Evolutionary conservation across 2,888 invertebrate genomes (phyloP), one percentile per base, ranked within the genome.

Genomic region (Endotricha flammealis): DNA sequence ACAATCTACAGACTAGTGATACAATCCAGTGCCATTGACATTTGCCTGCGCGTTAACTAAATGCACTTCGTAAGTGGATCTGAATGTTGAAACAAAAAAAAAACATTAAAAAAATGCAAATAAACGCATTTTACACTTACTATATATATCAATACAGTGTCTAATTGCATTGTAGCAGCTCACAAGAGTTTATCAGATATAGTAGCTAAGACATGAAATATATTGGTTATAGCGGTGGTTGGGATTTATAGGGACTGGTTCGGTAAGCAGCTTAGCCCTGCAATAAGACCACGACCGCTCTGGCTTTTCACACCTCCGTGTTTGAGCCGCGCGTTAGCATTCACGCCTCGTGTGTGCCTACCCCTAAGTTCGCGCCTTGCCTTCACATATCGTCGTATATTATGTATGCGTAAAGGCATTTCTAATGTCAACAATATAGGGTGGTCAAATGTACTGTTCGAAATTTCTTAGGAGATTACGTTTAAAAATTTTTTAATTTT

Each of bases 271-370:
- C 82, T 82, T 78, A 82, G 64, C 61, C 51, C 60, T 58, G 65
- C 74, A 82, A 79, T 74, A 78, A 75, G 72, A 73, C 66, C 66
- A 65, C 67, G 62, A 60, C 56, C 53, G 57, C 51, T 23, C 56
- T 58, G 58, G 73, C 82, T 85, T 86, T 86, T 86, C 85, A 86
- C 86, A 86, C 86, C 82, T 86, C 68, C 60, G 63, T 85, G 76
- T 86, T 86, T 85, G 83, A 62, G 55, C 55, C 57, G 56, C 55
- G 63, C 53, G 73, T 85, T 86, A 85, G 75, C 72, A 62, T 83
- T 80, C 73, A 85, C 86, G 78, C 85, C 82, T 81, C 59, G 57
- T 71, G 76, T 82, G 66, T 80, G 57, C 61, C 70, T 68, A 80
- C 83, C 83, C 82, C 65, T 75, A 77, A 71, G 67, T 75, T 85